Conservation (phyloP, 2,797 vertebrate species). For the Protonibea diacanthus region DNA sequence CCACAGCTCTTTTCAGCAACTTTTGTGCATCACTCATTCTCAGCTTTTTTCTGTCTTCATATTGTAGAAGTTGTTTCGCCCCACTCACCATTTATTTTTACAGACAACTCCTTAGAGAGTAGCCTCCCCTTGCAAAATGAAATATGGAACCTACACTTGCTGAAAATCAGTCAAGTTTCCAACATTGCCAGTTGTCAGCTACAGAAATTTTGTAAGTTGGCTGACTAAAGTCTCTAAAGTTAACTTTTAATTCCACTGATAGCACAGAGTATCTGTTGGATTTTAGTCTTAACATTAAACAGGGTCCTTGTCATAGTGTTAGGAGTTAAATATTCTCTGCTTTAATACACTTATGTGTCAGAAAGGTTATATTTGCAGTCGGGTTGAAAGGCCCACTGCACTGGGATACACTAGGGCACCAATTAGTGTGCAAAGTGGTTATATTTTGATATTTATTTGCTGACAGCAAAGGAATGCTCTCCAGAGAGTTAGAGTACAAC, state of each 20-base stretch:
- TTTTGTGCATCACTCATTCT: slow-evolving; percentile 10
- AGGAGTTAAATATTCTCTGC: background rate
- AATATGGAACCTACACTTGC: slow-evolving; percentile 17
- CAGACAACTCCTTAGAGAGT: background rate
- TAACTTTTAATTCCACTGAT: slow-evolving; percentile 18
- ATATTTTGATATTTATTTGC: slow-evolving; percentile 40
- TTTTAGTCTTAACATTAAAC: slow-evolving; percentile 18
- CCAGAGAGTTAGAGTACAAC: slow-evolving; percentile 14
- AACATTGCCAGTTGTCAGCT: background rate
- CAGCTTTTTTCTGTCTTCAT: background rate
- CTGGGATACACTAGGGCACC: slow-evolving; percentile 17
- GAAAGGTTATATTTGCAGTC: slow-evolving; percentile 29
- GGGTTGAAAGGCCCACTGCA: slow-evolving; percentile 29
- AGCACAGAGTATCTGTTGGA: background rate
- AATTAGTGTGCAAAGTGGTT: slow-evolving; percentile 49
- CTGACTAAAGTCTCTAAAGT: slow-evolving; percentile 10
- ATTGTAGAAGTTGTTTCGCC: background rate
- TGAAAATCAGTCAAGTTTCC: background rate
- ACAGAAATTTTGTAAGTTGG: background rate
- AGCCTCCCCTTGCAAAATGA: background rate
- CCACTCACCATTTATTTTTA: background rate
- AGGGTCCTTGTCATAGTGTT: background rate
- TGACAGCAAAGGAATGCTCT: slow-evolving; percentile 19
- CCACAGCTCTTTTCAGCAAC: slow-evolving; percentile 20
- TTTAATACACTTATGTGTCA: slow-evolving; percentile 11